These are phyloP conservation scores for Plestiodon gilberti DNA, from an alignment of 2,113 vertebrate species.

Conservation along the genomic window DNA sequence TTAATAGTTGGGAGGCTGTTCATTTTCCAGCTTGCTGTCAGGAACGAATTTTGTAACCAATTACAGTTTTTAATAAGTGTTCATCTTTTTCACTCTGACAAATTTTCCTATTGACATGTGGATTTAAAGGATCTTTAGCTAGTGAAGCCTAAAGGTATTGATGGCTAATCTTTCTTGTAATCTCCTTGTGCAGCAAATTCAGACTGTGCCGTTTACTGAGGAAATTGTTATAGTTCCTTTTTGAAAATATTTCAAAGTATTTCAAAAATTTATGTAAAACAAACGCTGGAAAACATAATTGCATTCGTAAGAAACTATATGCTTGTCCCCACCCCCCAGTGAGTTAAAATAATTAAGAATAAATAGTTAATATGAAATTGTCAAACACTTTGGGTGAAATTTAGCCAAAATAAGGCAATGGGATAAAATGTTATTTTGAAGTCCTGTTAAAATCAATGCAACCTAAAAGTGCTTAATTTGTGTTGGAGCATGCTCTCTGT, in stretches of 20 bases:
- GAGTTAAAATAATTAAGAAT: not conserved
- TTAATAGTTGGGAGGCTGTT: not conserved
- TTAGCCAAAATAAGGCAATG: not conserved
- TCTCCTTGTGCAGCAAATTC: conserved; percentile 74
- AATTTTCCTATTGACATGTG: conserved; percentile 58
- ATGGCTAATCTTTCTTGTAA: conserved; percentile 71
- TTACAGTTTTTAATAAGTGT: conserved; percentile 51
- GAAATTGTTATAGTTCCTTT: conserved; percentile 48
- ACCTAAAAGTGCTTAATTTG: not conserved
- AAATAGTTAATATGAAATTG: conserved; percentile 20
- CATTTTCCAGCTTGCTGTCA: conserved; percentile 3
- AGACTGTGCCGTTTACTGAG: conserved; percentile 63
- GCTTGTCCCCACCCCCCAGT: not conserved
- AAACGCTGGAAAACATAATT: not conserved
- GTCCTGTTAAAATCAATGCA: not conserved
- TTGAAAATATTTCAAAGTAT: too few relatives aligned
- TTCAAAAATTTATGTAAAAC: conserved; percentile 34
- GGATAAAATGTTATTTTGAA: not conserved
- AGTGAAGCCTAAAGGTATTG: conserved; percentile 50
- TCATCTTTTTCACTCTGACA: conserved; percentile 47
- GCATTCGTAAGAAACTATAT: not conserved
- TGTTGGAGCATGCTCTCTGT: not conserved
- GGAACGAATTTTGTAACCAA: conserved; percentile 57
- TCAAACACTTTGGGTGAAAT: not conserved
- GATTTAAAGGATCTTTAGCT: conserved; percentile 73